A percentile compares a stretch with the other conserved stretches of the same genome.
Evolutionary conservation across 2,797 vertebrate species (phyloP).

Genomic region (Rhyacichthys aspro): DNA sequence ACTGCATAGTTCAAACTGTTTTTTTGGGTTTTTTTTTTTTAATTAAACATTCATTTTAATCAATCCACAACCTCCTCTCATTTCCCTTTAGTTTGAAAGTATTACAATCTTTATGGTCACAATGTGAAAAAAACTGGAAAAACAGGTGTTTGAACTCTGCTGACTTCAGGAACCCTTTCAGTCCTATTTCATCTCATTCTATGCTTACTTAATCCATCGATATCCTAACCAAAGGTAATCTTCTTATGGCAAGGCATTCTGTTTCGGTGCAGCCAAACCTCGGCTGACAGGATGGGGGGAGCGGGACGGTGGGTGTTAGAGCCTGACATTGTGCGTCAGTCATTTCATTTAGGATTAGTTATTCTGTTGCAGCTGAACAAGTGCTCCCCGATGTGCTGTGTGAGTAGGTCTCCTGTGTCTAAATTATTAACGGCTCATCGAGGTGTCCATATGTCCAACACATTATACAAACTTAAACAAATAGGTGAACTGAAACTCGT

Average conservation of each 20-base stretch:
- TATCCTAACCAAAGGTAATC: constrained; percentile 83
- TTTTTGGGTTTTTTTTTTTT: neutral
- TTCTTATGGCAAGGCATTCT: constrained; percentile 81
- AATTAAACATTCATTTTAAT: neutral
- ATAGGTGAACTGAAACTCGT: constrained; percentile 27
- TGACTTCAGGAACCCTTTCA: constrained; percentile 75
- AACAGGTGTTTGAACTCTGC: constrained; percentile 82
- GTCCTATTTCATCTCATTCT: constrained; percentile 78
- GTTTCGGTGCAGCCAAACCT: constrained; percentile 80
- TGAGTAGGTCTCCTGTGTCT: constrained; percentile 58
- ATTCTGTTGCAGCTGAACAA: constrained; percentile 66
- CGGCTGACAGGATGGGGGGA: constrained; percentile 71
- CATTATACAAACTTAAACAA: constrained; percentile 35
- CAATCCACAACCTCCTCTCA: constrained; percentile 6
- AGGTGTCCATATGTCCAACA: constrained; percentile 35
- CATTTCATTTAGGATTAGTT: constrained; percentile 80
- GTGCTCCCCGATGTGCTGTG: constrained; percentile 60
- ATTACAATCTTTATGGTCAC: constrained; percentile 51
- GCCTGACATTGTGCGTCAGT: constrained; percentile 74
- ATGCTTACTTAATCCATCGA: constrained; percentile 84
- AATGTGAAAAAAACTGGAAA: constrained; percentile 36
- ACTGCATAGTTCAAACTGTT: neutral
- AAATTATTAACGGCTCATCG: constrained; percentile 66
- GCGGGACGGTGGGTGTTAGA: constrained; percentile 54
- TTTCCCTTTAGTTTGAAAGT: constrained; percentile 28